Conservation (phyloP, 2,113 vertebrate genomes). For the Xiphophorus hellerii region DNA sequence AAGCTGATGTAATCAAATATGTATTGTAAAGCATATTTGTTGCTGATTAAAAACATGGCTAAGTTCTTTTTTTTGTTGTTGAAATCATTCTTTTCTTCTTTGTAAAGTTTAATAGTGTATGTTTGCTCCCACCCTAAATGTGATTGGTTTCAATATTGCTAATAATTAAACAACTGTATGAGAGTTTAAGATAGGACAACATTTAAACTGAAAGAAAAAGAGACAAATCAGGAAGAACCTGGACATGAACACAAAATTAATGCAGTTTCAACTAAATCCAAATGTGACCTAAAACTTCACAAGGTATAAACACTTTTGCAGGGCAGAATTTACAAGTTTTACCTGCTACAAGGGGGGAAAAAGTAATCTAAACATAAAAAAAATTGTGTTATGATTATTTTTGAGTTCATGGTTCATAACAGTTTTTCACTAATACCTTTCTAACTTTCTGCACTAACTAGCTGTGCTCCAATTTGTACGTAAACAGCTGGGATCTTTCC, state of each 20-base stretch:
- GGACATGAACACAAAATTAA: background rate
- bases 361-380: too few species aligned
- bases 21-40: slow-evolving; percentile 64
- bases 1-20: slow-evolving; percentile 68
- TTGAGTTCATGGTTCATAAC: too few species aligned
- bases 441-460: too few species aligned
- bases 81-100: slow-evolving; percentile 63
- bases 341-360: too few species aligned
- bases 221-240: background rate
- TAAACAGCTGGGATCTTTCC: too few species aligned
- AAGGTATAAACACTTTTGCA: too few species aligned
- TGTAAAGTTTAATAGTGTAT: slow-evolving; percentile 37
- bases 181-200: background rate
- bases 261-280: background rate
- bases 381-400: too few species aligned
- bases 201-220: background rate
- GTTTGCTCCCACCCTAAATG: background rate
- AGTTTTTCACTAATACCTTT: too few species aligned
- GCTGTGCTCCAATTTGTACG: too few species aligned
- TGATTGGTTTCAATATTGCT: background rate
- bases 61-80: slow-evolving; percentile 47
- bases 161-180: background rate
- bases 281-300: background rate
- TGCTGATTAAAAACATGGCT: slow-evolving; percentile 69
- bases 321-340: too few species aligned